These are phyloP conservation scores for Agriotes lineatus DNA, from an alignment of 2,888 invertebrate species.

Conservation along the genomic window DNA sequence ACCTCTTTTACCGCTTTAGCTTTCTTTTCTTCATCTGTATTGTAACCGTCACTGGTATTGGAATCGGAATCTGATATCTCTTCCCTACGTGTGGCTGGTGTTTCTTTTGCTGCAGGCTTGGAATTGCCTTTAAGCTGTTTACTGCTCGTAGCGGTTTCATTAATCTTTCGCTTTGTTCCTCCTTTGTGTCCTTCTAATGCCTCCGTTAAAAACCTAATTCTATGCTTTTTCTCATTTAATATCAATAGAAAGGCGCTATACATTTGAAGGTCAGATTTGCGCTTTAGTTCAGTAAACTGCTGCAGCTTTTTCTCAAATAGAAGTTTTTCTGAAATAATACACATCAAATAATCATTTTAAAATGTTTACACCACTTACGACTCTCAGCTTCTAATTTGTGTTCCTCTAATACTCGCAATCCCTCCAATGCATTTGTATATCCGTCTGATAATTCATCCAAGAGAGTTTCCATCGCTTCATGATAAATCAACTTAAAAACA, in stretches of 20 bases:
- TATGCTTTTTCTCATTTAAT: slow-evolving; percentile 62
- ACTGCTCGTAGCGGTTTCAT: background rate
- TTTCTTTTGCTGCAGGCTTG: background rate
- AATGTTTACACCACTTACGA: slow-evolving; percentile 29
- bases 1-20: background rate
- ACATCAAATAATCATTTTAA: background rate
- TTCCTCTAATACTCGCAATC: slow-evolving; percentile 23
- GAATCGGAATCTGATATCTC: slow-evolving; percentile 51
- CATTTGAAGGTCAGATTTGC: slow-evolving; percentile 53
- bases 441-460: slow-evolving; percentile 43
- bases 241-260: slow-evolving; percentile 57
- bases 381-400: slow-evolving; percentile 30
- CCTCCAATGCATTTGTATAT: slow-evolving; percentile 18
- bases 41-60: slow-evolving; percentile 41
- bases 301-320: slow-evolving; percentile 37
- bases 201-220: slow-evolving; percentile 60
- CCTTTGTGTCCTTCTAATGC: slow-evolving; percentile 55
- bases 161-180: slow-evolving; percentile 32
- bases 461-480: slow-evolving; percentile 41
- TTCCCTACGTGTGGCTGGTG: background rate
- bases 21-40: slow-evolving; percentile 48
- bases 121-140: background rate
- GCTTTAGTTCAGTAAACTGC: slow-evolving; percentile 44
- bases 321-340: slow-evolving; percentile 40
- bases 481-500: slow-evolving; percentile 41